Base-by-base conservation (phyloP, 2,888 invertebrate genomes). In the Graphium colonna region DNA sequence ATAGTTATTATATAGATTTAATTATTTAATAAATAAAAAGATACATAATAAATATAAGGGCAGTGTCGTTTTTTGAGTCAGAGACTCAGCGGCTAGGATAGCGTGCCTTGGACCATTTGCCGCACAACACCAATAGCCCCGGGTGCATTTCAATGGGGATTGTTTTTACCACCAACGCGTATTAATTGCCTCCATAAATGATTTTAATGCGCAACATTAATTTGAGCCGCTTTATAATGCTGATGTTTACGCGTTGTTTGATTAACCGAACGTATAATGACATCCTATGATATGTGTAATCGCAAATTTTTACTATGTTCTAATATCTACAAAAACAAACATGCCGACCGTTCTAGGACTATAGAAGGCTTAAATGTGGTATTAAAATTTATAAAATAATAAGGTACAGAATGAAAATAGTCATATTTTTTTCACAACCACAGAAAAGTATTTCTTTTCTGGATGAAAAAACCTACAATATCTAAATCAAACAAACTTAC, bases 111-210 rank as follows among this genome's bases (percentile, higher is more conserved):
- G 65, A 57, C 73, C 77, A 80, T 82, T 82, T 77, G 75, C 64
- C 61, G 66, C 61, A 68, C 64, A 65, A 64, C 65, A 61, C 59
- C 61, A 63, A 69, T 69, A 61, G 75, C 79, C 77, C 59, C 64
- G 64, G 76, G 76, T 63, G 60, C 53, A 53, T 44, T 61, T 58
- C 26, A 43, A 53, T 52, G 52, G 51, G 63, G 68, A 71, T 71
- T 71, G 70, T 68, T 75, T 73, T 68, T 77, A 77, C 76, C 74
- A 76, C 67, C 64, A 68, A 68, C 63, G 64, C 63, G 67, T 73
- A 82, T 83, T 82, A 83, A 83, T 82, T 79, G 80, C 75, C 57
- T 63, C 67, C 71, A 78, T 81, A 79, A 82, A 79, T 75, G 76
- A 74, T 70, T 79, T 79, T 81, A 81, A 81, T 82, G 74, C 62